Base-by-base conservation (phyloP, 1,140 invertebrate genomes). In the Drosophila suzukii region DNA sequence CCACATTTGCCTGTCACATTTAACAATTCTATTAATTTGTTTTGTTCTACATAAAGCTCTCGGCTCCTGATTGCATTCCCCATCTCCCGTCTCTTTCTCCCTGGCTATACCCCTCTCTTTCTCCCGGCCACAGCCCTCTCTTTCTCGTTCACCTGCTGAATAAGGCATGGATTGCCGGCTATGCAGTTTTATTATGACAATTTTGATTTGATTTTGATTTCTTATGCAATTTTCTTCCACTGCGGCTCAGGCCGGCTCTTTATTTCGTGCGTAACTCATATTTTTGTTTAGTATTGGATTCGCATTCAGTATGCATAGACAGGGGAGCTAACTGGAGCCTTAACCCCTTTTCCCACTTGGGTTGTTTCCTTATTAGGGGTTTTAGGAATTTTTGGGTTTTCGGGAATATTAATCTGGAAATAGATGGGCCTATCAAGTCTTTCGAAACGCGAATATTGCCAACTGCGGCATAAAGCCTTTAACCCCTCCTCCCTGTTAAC, bases 21-120 rank as follows among this genome's bases (percentile, higher is more conserved):
- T 88, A 88, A 88, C 83, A 88, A 88, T 88, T 88, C 83, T 88
- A 88, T 88, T 88, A 88, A 88, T 88, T 88, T 88, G 84, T 88
- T 88, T 88, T 88, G 83, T 88, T 88, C 83, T 81, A 78, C 68
- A 81, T 84, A 80, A 80, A 74, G 58, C 55, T 63, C 66, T 59
- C 49, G 68, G 51, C 54, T 70, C 39, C 75, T 57, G 38, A 67
- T 59, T 68, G 67, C 67, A 57, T 49, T 68, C 41, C 39, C 46
- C 32, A 30, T 27, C 51, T 34, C 13, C 5, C 39, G 12, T 13
- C 34, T 46, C 34, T 17, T 10, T 34, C 32, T 8, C 32, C 32
- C 32, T 10, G 2, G 32, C 7, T 34, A 34, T 10, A 34, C 30
- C 7, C 50, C 15, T 27, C 36, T 47, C 36, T 38, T 32, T 56